Conservation (phyloP, 2,797 vertebrate genomes). For the Carduelis carduelis region DNA sequence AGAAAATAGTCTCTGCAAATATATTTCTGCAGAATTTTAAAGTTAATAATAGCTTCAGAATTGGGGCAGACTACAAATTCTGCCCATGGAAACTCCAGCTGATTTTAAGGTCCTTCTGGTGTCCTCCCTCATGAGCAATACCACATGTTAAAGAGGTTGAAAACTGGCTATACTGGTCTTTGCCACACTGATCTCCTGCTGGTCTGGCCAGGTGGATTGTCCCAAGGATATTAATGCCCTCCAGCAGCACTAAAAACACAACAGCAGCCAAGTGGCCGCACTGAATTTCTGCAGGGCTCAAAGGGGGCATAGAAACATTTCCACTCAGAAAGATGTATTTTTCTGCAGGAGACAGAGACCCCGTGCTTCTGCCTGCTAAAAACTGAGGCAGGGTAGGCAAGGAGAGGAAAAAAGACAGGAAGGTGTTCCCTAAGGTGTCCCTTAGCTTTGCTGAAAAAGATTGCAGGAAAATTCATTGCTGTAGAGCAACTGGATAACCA, state of each 20-base stretch:
- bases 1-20: background rate
- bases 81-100: background rate
- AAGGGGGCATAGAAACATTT: background rate
- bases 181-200: background rate
- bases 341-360: background rate
- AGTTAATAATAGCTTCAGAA: background rate
- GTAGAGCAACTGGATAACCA: background rate
- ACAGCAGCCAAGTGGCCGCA: background rate
- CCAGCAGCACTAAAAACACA: background rate
- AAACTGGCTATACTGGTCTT: background rate
- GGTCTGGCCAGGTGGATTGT: background rate
- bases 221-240: background rate
- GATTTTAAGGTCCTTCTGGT: background rate
- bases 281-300: background rate
- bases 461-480: background rate
- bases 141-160: background rate
- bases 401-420: background rate
- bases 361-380: accelerated
- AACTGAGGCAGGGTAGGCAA: background rate
- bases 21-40: background rate
- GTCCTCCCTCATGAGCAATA: background rate
- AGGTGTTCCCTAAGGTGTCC: background rate
- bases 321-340: background rate
- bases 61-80: background rate
- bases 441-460: background rate